Evolutionary conservation across 1,140 invertebrate genomes (phyloP), one percentile per base, ranked within the genome.

Genomic region (Cataglyphis hispanica): DNA sequence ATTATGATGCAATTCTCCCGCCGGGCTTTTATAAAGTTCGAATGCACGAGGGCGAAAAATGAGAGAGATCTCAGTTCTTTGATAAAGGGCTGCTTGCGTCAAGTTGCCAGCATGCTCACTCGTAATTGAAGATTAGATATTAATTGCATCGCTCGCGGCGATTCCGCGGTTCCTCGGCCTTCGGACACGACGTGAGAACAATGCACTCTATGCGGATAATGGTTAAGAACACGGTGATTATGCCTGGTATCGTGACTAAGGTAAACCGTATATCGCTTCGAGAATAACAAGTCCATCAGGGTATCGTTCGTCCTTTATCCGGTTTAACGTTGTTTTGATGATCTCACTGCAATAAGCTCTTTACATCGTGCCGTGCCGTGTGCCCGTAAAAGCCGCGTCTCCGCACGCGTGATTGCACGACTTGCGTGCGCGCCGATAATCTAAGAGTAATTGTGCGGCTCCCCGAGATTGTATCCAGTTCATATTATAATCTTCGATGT

Each of bases 111-210:
- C 46, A 16, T 69, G 77, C 58, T 58, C 22, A 69, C 46, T 69
- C 77, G 64, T 80, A 80, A 80, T 80, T 80, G 77, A 69, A 80
- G 77, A 80, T 80, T 80, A 80, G 77, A 80, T 69, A 80, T 80
- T 80, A 80, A 80, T 80, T 80, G 77, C 64, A 80, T 56, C 64
- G 77, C 77, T 25, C 77, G 46, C 64, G 34, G 77, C 77, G 46
- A 80, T 80, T 80, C 77, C 77, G 63, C 63, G 76, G 31, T 80
- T 69, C 77, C 63, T 80, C 77, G 77, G 58, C 77, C 77, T 69
- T 69, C 77, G 63, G 43, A 67, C 31, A 53, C 22, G 76, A 56
- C 63, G 77, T 34, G 77, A 40, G 77, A 80, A 80, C 77, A 80
- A 69, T 80, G 77, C 77, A 56, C 77, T 69, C 50, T 4, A 31